phyloP scores from a whole-genome alignment of 2,888 invertebrate genomes.

The Lepetodrilus schrolli region DNA sequence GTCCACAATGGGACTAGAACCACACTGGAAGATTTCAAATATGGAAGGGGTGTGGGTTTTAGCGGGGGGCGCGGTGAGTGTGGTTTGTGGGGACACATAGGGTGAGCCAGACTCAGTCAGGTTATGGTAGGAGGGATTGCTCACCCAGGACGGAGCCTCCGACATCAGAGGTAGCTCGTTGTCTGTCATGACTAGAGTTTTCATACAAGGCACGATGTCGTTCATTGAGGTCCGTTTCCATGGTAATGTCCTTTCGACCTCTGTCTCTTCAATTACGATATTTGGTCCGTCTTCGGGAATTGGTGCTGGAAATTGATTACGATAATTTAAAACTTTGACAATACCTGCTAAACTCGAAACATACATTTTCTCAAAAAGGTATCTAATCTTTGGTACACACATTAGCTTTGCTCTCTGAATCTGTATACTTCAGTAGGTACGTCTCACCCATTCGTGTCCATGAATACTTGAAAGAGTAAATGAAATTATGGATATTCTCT shows the following conservation, averaged over 20 bases:
- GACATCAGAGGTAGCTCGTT: constrained; percentile 76
- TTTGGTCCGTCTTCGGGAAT: background rate
- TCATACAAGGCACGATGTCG: constrained; percentile 52
- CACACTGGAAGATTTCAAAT: constrained; percentile 58
- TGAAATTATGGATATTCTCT: no score
- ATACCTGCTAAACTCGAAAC: no score
- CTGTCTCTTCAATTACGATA: constrained; percentile 82
- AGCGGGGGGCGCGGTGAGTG: constrained; percentile 48
- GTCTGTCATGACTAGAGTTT: constrained; percentile 54
- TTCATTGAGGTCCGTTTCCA: constrained; percentile 78
- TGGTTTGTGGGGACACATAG: constrained; percentile 62
- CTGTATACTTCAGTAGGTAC: no score
- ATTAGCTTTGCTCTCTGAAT: no score
- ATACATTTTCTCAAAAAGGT: no score
- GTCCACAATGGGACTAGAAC: constrained; percentile 12
- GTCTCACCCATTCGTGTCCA: no score
- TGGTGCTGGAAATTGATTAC: background rate
- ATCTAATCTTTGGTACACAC: no score
- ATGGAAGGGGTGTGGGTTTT: constrained; percentile 49
- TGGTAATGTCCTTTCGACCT: constrained; percentile 91
- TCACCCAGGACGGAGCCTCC: constrained; percentile 96
- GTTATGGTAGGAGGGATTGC: constrained; percentile 90
- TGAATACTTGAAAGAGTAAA: no score
- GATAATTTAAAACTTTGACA: background rate
- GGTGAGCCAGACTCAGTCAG: constrained; percentile 66